phyloP scores from a whole-genome alignment of 2,113 vertebrate genomes.

The Peromyscus leucopus region DNA sequence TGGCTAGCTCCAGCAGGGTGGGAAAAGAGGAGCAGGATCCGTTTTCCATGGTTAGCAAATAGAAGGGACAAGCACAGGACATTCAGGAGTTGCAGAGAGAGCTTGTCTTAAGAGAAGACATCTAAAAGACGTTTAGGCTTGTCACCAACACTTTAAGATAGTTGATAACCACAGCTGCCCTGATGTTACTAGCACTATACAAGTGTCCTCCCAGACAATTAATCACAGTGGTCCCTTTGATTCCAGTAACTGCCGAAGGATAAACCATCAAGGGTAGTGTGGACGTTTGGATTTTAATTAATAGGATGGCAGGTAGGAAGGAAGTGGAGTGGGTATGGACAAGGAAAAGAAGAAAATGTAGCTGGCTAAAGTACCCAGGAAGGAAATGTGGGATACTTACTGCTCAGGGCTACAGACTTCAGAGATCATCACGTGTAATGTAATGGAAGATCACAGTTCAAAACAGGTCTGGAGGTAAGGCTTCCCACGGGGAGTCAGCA shows the following conservation, averaged over 20 bases:
- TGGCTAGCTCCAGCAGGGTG: background rate
- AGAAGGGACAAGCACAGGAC: background rate
- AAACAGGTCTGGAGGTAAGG: background rate
- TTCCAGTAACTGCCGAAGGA: background rate
- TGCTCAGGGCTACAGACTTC: background rate
- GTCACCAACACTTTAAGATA: background rate
- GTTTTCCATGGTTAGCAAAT: background rate
- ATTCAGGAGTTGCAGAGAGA: background rate
- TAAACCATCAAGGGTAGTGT: background rate
- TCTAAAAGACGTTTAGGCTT: background rate
- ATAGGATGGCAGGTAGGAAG: background rate
- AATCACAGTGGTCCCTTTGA: background rate
- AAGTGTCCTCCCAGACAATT: background rate
- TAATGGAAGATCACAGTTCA: background rate
- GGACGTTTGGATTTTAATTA: background rate
- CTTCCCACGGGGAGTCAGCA: too few relatives aligned
- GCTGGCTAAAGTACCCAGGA: background rate
- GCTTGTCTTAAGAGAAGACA: background rate
- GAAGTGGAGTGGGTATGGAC: background rate
- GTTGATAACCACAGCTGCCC: background rate
- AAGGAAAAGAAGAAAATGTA: background rate
- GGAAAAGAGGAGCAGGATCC: background rate
- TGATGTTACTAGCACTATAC: background rate
- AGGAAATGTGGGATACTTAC: background rate
- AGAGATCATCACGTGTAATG: background rate